Evolutionary conservation across 2,113 vertebrate genomes (phyloP).

Genomic region (Falco punctatus): DNA sequence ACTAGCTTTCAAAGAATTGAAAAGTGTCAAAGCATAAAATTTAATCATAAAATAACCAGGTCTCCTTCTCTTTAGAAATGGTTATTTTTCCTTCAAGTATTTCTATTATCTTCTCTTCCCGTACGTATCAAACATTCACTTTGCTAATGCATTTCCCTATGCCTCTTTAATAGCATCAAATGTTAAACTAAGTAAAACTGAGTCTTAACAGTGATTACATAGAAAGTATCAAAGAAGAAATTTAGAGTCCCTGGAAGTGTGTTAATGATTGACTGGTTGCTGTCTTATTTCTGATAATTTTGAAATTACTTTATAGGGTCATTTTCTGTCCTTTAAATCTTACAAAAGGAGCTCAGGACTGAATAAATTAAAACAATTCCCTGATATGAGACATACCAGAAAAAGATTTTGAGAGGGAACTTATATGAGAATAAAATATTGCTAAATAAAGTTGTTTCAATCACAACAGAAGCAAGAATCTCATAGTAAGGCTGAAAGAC

Average conservation of each 20-base stretch:
- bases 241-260: neutral
- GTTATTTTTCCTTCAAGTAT: slow-evolving; percentile 15
- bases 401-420: neutral
- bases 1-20: slow-evolving; percentile 27
- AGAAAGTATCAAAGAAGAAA: neutral
- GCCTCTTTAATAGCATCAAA: neutral
- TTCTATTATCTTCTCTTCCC: neutral
- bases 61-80: neutral
- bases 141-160: neutral
- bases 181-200: neutral
- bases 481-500: neutral
- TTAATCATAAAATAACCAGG: slow-evolving; percentile 8
- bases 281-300: neutral
- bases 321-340: neutral
- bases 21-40: slow-evolving; percentile 27
- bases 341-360: neutral
- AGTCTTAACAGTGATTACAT: neutral
- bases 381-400: neutral
- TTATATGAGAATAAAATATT: neutral
- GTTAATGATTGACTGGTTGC: neutral
- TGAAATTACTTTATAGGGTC: neutral
- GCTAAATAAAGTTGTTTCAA: neutral
- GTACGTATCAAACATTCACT: neutral
- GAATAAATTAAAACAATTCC: neutral
- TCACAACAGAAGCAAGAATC: neutral